These are phyloP conservation scores for Cavia porcellus DNA, from an alignment of 2,113 vertebrate species.

Conservation along the genomic window DNA sequence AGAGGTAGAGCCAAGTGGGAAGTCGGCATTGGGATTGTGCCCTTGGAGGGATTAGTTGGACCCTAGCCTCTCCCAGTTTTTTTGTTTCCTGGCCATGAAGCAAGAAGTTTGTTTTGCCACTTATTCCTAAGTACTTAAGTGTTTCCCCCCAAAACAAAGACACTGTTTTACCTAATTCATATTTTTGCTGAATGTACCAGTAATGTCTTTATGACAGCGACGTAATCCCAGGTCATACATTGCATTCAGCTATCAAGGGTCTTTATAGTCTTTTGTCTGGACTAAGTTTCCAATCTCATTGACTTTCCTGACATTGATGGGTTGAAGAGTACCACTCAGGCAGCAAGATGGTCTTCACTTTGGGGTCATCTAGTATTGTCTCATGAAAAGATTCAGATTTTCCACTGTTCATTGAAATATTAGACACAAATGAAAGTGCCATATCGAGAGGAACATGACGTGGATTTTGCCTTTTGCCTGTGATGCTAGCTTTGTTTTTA, in stretches of 20 bases:
- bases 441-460: not conserved
- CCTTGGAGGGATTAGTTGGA: not conserved
- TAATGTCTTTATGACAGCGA: not conserved
- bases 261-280: not conserved
- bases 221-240: not conserved
- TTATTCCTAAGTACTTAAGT: not conserved
- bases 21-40: not conserved
- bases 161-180: not conserved
- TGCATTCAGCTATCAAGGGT: not conserved
- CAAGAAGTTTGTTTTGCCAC: not conserved
- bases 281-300: not conserved
- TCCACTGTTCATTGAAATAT: not conserved
- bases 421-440: not conserved
- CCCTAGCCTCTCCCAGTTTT: not conserved
- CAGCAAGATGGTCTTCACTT: not conserved
- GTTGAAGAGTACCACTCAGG: not conserved
- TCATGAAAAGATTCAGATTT: not conserved
- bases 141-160: constrained; percentile 39
- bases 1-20: not conserved
- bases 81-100: not conserved
- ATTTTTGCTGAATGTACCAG: not conserved
- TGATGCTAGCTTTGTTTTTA: not conserved
- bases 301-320: not conserved
- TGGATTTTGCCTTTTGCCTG: not conserved
- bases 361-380: not conserved